Evolutionary conservation across 2,797 vertebrate species (phyloP).

Genomic region (Paramormyrops hopkinsi): DNA sequence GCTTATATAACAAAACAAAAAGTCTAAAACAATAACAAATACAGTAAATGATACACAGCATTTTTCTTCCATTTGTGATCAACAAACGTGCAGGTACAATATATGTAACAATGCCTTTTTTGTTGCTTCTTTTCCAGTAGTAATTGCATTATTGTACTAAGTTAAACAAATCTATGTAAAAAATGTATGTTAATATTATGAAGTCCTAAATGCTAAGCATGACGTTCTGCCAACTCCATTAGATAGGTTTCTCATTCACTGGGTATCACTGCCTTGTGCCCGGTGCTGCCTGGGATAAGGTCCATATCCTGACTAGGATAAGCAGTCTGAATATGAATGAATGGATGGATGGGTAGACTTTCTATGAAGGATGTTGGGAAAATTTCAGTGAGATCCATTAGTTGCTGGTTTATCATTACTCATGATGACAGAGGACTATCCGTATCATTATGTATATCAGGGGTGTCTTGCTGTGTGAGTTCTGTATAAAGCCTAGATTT

Average conservation of each 20-base stretch:
- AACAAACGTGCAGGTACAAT: background rate
- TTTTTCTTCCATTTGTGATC: background rate
- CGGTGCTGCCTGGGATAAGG: background rate
- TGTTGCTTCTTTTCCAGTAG: background rate
- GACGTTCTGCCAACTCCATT: background rate
- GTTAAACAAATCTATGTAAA: background rate
- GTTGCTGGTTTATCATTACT: background rate
- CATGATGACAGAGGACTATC: conserved; percentile 47
- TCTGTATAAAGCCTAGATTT: conserved; percentile 36
- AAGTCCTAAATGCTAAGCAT: background rate
- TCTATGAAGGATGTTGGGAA: background rate
- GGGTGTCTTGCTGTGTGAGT: conserved; percentile 37
- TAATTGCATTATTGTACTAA: background rate
- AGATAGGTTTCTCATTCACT: background rate
- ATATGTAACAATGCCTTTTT: background rate
- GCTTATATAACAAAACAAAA: background rate
- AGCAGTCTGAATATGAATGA: background rate
- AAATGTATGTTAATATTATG: background rate
- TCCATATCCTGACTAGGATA: background rate
- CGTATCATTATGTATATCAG: conserved; percentile 27
- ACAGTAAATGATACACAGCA: background rate
- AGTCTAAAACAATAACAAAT: background rate
- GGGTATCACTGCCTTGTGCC: background rate
- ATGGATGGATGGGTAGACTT: background rate
- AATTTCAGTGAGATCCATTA: background rate